phyloP scores from a whole-genome alignment of 2,113 vertebrate genomes.

The Cryptotis parvus region DNA sequence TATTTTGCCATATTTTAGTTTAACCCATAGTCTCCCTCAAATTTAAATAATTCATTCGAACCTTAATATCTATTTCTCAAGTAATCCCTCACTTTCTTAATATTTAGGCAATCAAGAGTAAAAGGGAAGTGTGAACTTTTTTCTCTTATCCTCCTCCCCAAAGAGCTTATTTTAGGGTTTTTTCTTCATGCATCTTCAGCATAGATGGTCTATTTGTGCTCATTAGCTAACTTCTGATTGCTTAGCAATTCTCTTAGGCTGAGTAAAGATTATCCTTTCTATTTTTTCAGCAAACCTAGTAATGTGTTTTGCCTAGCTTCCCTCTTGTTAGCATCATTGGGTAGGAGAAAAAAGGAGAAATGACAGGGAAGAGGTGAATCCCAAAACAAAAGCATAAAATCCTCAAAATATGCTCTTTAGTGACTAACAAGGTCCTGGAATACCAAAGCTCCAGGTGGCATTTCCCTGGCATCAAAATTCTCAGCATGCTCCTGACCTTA shows the following conservation, averaged over 20 bases:
- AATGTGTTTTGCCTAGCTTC: not conserved
- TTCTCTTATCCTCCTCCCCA: conserved; percentile 52
- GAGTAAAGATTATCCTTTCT: conserved; percentile 17
- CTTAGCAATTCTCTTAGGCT: conserved; percentile 44
- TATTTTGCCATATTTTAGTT: conserved; percentile 25
- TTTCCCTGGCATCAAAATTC: not conserved
- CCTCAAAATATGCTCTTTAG: not conserved
- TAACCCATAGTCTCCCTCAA: not conserved
- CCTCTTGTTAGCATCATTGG: not conserved
- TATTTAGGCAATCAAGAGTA: conserved; percentile 32
- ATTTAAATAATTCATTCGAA: conserved; percentile 13
- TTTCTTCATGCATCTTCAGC: conserved; percentile 64
- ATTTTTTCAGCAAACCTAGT: not conserved
- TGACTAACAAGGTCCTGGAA: not conserved
- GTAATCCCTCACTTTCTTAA: conserved; percentile 25
- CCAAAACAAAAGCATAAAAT: conserved; percentile 38
- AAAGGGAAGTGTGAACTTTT: conserved; percentile 28
- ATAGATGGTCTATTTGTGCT: conserved; percentile 67
- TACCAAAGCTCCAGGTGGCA: not conserved
- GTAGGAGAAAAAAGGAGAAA: not conserved
- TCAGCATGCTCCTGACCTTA: conserved; percentile 52
- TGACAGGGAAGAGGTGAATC: not conserved
- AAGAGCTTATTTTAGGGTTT: conserved; percentile 63
- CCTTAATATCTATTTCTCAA: conserved; percentile 53
- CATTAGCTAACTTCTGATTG: conserved; percentile 58